phyloP scores from a whole-genome alignment of 2,888 invertebrate species.

The Chymomyza caudatula region DNA sequence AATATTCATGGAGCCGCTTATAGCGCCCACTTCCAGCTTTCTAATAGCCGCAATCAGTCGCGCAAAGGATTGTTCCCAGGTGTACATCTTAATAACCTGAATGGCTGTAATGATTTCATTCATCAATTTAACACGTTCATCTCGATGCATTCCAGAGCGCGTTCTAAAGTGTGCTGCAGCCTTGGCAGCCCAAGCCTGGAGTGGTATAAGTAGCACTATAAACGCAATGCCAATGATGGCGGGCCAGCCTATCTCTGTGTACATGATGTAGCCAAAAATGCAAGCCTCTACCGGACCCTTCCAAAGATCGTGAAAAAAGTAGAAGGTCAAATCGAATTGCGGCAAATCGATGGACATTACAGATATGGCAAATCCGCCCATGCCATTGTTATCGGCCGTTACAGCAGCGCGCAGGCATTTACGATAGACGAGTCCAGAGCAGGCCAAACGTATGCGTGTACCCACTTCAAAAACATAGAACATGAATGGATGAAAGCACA shows the following conservation, averaged over 20 bases:
- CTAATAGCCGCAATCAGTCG: constrained; percentile 85
- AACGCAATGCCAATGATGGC: constrained; percentile 84
- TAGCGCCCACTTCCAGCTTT: constrained; percentile 84
- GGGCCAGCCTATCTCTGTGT: constrained; percentile 81
- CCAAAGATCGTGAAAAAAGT: constrained; percentile 94
- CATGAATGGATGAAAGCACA: constrained; percentile 86
- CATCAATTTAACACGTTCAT: constrained; percentile 91
- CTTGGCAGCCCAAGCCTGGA: constrained; percentile 86
- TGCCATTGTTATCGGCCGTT: constrained; percentile 89
- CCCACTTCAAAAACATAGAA: constrained; percentile 84
- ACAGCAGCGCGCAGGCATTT: constrained; percentile 85
- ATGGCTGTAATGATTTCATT: constrained; percentile 91
- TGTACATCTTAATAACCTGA: constrained; percentile 92
- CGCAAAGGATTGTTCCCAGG: constrained; percentile 90
- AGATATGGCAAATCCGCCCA: constrained; percentile 88
- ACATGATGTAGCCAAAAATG: constrained; percentile 80
- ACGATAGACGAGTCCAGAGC: constrained; percentile 85
- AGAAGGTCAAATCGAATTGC: constrained; percentile 92
- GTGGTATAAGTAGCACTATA: constrained; percentile 84
- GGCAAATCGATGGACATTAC: constrained; percentile 96
- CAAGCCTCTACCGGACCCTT: constrained; percentile 86
- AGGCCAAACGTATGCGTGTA: constrained; percentile 84
- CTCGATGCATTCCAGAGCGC: constrained; percentile 87
- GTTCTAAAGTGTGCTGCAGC: constrained; percentile 82
- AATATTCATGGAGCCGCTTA: constrained; percentile 83